phyloP scores from a whole-genome alignment of 1,140 invertebrate genomes.

The Drosophila azteca region DNA sequence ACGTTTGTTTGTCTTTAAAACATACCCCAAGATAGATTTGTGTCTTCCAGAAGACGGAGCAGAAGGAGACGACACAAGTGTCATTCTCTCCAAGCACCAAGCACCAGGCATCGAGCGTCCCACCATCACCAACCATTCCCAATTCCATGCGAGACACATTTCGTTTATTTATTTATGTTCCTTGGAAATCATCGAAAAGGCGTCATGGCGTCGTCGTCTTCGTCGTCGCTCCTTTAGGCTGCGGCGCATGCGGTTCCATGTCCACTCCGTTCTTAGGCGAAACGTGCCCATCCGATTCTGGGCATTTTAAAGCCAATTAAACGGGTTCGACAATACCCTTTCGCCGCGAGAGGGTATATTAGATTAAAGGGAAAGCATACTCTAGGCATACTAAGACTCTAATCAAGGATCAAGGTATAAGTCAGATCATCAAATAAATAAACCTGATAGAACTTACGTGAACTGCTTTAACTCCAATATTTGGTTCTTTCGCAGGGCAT shows the following conservation, averaged over 20 bases:
- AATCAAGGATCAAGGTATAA: no score
- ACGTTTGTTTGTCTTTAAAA: slow-evolving; percentile 30
- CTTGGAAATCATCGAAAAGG: slow-evolving; percentile 27
- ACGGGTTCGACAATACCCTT: slow-evolving; percentile 49
- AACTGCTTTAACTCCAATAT: no score
- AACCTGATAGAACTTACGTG: no score
- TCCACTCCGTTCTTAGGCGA: slow-evolving; percentile 15
- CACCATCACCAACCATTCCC: neutral
- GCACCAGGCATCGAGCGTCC: neutral
- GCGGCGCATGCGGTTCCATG: slow-evolving; percentile 50
- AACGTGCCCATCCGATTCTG: slow-evolving; percentile 52
- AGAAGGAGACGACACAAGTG: slow-evolving; percentile 9
- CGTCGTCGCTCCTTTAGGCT: slow-evolving; percentile 30
- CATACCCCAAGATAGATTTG: slow-evolving; percentile 55
- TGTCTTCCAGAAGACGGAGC: slow-evolving; percentile 18
- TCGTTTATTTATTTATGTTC: slow-evolving; percentile 68
- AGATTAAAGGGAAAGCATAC: neutral
- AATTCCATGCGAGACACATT: slow-evolving; percentile 52
- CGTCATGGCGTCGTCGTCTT: slow-evolving; percentile 36
- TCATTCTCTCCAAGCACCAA: slow-evolving; percentile 24
- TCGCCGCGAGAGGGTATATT: slow-evolving; percentile 1
- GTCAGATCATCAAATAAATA: no score
- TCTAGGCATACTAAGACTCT: neutral
- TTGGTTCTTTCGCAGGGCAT: slow-evolving; percentile 1
- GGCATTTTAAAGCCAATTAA: slow-evolving; percentile 68